Conservation (phyloP, 2,888 invertebrate genomes). For the Conistra vaccinii region DNA sequence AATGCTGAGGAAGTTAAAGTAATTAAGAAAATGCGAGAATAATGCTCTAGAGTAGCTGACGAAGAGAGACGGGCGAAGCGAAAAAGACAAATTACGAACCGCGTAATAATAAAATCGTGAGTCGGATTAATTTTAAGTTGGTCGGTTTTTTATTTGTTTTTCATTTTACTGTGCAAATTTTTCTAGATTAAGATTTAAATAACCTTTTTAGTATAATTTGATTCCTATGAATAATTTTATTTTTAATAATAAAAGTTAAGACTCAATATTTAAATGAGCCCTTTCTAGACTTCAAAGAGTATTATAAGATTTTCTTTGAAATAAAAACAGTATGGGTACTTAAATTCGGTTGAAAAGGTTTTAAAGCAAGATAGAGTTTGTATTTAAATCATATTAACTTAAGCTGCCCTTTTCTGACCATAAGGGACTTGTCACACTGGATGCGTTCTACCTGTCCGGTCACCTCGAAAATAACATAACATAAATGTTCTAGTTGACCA, state of each 20-base stretch:
- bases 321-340: background rate
- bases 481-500: too few relatives aligned
- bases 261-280: background rate
- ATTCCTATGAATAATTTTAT: background rate
- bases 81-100: constrained; percentile 33
- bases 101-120: constrained; percentile 22
- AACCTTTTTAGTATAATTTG: background rate
- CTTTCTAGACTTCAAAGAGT: background rate
- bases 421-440: too few relatives aligned
- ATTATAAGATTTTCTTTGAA: background rate
- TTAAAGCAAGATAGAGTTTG: background rate
- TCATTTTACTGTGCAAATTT: background rate
- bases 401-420: too few relatives aligned
- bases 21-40: constrained; percentile 30
- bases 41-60: background rate
- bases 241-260: background rate
- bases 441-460: too few relatives aligned
- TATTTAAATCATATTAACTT: background rate
- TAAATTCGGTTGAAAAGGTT: background rate
- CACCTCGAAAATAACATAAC: too few relatives aligned
- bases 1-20: constrained; percentile 4
- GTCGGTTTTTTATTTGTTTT: background rate
- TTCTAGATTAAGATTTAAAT: background rate
- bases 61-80: constrained; percentile 7
- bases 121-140: constrained; percentile 22